phyloP scores from a whole-genome alignment of 2,888 invertebrate genomes.

The Drosophila yooni region DNA sequence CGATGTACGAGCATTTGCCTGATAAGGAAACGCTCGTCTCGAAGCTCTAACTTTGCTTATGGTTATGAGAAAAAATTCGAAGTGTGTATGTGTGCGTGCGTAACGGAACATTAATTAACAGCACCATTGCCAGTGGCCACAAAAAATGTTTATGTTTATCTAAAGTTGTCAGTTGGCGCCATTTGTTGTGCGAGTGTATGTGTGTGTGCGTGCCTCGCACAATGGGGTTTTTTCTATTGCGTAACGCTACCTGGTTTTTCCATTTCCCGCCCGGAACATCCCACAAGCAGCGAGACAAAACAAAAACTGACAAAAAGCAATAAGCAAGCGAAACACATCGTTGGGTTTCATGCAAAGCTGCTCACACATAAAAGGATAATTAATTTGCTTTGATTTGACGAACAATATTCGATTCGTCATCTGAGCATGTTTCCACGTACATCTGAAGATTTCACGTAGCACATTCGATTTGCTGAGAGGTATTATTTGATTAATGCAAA shows the following conservation, averaged over 20 bases:
- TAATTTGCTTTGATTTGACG: neutral
- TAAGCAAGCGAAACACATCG: conserved; percentile 24
- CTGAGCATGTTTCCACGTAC: neutral
- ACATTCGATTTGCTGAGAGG: too few relatives aligned
- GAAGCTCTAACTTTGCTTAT: conserved; percentile 19
- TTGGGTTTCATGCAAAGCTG: conserved; percentile 5
- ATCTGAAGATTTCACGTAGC: neutral
- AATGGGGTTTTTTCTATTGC: conserved; percentile 7
- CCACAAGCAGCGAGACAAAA: conserved; percentile 4
- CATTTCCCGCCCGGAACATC: conserved; percentile 33
- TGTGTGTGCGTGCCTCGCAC: neutral
- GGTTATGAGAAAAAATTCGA: conserved; percentile 11
- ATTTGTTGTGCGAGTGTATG: conserved; percentile 23
- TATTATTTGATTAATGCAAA: neutral
- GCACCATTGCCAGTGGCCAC: conserved; percentile 44
- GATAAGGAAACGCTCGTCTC: conserved; percentile 15
- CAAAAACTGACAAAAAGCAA: conserved; percentile 3
- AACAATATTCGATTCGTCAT: neutral
- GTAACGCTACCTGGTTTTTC: conserved; percentile 48
- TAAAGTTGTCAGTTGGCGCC: conserved; percentile 63
- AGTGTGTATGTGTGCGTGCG: conserved; percentile 13
- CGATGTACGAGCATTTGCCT: conserved; percentile 18
- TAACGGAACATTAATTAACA: conserved; percentile 72
- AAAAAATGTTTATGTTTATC: conserved; percentile 66
- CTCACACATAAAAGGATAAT: neutral